Evolutionary conservation across 2,797 vertebrate genomes (phyloP).

Genomic region (Siniperca undulata): DNA sequence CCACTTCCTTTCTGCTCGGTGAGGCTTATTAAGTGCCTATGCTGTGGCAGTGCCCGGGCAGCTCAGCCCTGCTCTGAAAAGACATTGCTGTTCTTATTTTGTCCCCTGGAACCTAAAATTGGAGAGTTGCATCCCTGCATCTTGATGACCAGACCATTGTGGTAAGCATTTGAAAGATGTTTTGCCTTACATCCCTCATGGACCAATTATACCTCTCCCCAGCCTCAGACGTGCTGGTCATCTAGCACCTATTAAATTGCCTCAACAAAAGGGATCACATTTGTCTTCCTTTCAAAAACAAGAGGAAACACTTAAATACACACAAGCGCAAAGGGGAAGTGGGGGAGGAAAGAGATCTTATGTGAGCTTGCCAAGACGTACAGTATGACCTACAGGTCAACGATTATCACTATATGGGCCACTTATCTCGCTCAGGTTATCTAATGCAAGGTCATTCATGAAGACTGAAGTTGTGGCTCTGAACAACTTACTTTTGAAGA

Average conservation of each 20-base stretch:
- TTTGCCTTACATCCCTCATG: conserved; percentile 59
- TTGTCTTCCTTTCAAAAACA: conserved; percentile 50
- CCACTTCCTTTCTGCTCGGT: conserved; percentile 49
- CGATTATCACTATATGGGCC: neutral
- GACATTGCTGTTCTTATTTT: conserved; percentile 58
- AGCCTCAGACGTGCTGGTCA: conserved; percentile 38
- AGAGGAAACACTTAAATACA: conserved; percentile 20
- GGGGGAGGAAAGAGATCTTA: conserved; percentile 1
- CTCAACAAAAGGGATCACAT: conserved; percentile 24
- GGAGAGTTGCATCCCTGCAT: conserved; percentile 65
- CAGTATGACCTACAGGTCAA: neutral
- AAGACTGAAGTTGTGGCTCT: conserved; percentile 10
- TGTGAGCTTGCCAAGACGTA: neutral
- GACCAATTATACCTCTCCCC: conserved; percentile 68
- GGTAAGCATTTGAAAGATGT: conserved; percentile 50
- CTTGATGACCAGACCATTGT: conserved; percentile 58
- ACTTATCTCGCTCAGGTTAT: conserved; percentile 30
- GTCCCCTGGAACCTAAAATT: conserved; percentile 58
- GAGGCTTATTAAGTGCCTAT: conserved; percentile 58
- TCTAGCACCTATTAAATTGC: conserved; percentile 42
- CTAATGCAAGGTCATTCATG: conserved; percentile 25
- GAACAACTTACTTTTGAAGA: neutral
- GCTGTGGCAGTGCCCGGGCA: conserved; percentile 46
- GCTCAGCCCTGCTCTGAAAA: conserved; percentile 54
- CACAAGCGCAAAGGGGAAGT: neutral